Percentiles rank a stretch among this genome's conserved stretches.
phyloP scores from a whole-genome alignment of 1,140 invertebrate species.

The Bursaphelenchus mucronatus region DNA sequence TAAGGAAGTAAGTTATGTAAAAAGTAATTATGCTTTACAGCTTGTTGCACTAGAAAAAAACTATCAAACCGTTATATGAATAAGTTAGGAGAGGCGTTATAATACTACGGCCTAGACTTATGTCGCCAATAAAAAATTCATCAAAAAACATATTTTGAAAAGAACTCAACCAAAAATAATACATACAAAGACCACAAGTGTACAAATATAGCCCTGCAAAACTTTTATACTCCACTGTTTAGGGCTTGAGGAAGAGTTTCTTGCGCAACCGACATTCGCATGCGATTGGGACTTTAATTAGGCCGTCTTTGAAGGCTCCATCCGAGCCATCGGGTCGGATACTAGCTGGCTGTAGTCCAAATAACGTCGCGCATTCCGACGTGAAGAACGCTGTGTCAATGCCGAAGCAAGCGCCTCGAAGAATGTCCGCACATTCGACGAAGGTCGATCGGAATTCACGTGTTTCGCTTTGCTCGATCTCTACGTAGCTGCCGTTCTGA shows the following conservation, averaged over 20 bases:
- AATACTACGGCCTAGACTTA: too few relatives aligned
- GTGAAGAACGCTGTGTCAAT: constrained; percentile 41
- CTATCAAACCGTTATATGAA: too few relatives aligned
- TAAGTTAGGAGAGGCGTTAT: too few relatives aligned
- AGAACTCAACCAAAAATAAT: too few relatives aligned
- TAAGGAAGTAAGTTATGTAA: too few relatives aligned
- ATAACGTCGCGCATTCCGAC: constrained; percentile 41
- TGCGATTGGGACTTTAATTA: constrained; percentile 37
- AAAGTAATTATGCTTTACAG: too few relatives aligned
- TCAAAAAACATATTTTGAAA: too few relatives aligned
- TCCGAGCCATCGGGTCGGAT: constrained; percentile 33
- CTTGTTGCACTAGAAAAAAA: too few relatives aligned
- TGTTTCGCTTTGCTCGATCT: constrained; percentile 35
- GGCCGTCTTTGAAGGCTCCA: constrained; percentile 34
- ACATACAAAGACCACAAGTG: too few relatives aligned
- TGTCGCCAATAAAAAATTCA: too few relatives aligned
- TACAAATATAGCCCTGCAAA: too few relatives aligned
- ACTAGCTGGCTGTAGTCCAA: constrained; percentile 35
- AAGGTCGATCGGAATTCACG: constrained; percentile 35
- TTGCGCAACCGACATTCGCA: constrained; percentile 38
- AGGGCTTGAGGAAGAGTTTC: constrained; percentile 22
- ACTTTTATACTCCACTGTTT: too few relatives aligned
- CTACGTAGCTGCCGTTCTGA: constrained; percentile 36
- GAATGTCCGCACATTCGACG: constrained; percentile 29
- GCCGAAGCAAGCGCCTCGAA: constrained; percentile 28